These are phyloP conservation scores for Takifugu ocellatus DNA, from an alignment of 2,797 vertebrate genomes.

Conservation along the genomic window DNA sequence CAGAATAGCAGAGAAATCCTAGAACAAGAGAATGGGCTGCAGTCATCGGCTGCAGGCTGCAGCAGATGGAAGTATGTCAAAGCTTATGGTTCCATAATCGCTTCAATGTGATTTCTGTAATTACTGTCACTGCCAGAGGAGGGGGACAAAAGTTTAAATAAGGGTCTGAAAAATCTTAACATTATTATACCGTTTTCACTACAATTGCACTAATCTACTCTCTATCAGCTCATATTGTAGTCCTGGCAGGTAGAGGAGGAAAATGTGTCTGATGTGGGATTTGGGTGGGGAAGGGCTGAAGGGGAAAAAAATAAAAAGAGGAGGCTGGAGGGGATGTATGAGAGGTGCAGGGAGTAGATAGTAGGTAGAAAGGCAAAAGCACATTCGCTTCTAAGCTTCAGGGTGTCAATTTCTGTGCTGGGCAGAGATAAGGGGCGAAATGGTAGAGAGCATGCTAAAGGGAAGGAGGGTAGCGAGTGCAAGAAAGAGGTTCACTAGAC, in stretches of 20 bases:
- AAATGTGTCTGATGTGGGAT: slow-evolving; percentile 8
- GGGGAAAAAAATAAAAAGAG: slow-evolving; percentile 4
- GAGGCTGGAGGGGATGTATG: slow-evolving; percentile 1
- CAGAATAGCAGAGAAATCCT: no score
- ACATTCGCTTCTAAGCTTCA: slow-evolving; percentile 25
- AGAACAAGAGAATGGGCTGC: neutral
- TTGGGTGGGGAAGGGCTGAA: slow-evolving; percentile 14
- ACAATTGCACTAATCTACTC: no score
- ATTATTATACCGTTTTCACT: no score
- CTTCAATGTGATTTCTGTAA: slow-evolving; percentile 1
- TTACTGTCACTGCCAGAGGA: neutral
- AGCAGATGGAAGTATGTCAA: neutral
- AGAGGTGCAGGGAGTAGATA: slow-evolving; percentile 15
- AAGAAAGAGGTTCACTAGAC: slow-evolving; percentile 40
- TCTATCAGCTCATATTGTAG: no score
- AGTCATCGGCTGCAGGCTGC: neutral
- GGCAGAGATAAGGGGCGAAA: slow-evolving; percentile 33
- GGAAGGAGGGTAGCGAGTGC: slow-evolving; percentile 10
- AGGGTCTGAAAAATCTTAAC: no score
- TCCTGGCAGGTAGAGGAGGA: neutral
- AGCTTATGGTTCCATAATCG: neutral
- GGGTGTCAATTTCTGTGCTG: slow-evolving; percentile 37
- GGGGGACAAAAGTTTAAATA: neutral
- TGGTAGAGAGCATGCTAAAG: slow-evolving; percentile 1
- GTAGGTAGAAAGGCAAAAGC: slow-evolving; percentile 8